Evolutionary conservation across 2,113 vertebrate genomes (phyloP).

Genomic region (Dipodomys stephensi): DNA sequence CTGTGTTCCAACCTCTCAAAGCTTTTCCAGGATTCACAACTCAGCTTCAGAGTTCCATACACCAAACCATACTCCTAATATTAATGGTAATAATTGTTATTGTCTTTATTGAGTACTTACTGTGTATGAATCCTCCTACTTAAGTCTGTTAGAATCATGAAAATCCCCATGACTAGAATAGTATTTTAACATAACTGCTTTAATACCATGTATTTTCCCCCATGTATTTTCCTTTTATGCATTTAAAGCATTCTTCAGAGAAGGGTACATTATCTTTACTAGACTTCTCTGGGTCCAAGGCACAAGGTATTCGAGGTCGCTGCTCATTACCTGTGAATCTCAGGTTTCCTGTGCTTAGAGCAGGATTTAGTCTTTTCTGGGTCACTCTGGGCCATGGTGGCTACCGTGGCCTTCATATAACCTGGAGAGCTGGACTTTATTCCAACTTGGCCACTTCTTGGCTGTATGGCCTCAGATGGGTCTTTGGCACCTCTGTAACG

Average conservation of each 20-base stretch:
- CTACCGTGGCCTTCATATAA: neutral
- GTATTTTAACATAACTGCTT: neutral
- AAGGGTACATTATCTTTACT: neutral
- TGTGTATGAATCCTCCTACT: neutral
- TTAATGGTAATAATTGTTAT: neutral
- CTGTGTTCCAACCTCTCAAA: too few relatives aligned
- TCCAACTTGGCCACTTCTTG: neutral
- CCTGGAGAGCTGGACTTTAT: neutral
- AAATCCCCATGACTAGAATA: neutral
- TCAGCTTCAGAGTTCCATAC: too few relatives aligned
- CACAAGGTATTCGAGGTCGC: neutral
- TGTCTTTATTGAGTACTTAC: neutral
- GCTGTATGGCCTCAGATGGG: neutral
- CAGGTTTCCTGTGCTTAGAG: neutral
- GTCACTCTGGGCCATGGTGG: neutral
- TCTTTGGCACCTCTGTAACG: neutral
- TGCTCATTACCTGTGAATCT: neutral
- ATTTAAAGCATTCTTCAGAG: neutral
- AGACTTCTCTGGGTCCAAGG: neutral
- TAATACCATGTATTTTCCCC: neutral
- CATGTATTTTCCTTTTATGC: neutral
- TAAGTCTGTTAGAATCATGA: neutral
- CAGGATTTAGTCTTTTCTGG: neutral
- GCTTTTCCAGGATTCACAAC: too few relatives aligned
- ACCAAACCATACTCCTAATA: too few relatives aligned